Conservation (phyloP, 2,113 vertebrate genomes). For the Podarcis raffonei region DNA sequence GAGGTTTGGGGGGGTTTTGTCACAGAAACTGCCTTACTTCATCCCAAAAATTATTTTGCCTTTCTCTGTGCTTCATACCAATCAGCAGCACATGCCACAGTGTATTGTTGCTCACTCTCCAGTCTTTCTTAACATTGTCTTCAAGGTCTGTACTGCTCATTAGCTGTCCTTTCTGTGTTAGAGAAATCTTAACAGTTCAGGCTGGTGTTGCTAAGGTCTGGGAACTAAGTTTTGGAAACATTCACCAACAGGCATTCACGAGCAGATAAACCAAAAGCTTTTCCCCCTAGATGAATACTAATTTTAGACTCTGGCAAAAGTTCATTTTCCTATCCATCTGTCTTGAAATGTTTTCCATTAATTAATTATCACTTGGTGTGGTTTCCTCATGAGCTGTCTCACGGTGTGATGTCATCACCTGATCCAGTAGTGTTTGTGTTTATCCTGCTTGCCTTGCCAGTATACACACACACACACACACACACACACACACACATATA, state of each 20-base stretch:
- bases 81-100: not conserved
- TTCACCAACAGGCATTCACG: not conserved
- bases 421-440: not conserved
- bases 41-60: not conserved
- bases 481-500: no score
- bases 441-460: not conserved
- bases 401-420: not conserved
- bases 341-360: not conserved
- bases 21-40: not conserved
- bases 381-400: not conserved
- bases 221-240: not conserved
- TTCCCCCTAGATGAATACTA: not conserved
- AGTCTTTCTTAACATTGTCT: not conserved
- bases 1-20: not conserved
- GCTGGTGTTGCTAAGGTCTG: not conserved
- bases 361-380: not conserved
- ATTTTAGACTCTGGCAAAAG: not conserved
- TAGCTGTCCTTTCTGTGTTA: not conserved
- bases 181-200: not conserved
- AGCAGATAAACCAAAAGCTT: not conserved
- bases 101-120: not conserved
- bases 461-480: no score
- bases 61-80: not conserved
- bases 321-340: not conserved
- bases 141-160: not conserved